Conservation (phyloP, 2,113 vertebrate genomes). For the Butastur rufipennis region DNA sequence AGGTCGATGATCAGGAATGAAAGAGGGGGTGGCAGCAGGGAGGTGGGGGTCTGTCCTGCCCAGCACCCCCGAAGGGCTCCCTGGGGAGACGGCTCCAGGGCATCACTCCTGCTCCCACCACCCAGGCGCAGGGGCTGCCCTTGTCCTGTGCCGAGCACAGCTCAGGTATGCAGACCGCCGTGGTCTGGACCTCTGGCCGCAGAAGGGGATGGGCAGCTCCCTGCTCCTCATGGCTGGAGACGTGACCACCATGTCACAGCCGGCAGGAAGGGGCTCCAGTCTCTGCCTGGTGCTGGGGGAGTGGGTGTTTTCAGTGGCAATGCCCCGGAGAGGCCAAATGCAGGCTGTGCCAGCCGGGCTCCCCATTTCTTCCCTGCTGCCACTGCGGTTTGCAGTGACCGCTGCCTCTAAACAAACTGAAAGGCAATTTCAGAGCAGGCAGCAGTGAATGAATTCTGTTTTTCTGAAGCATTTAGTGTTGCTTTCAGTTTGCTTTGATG, state of each 20-base stretch:
- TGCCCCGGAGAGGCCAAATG: fast-evolving
- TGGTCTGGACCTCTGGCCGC: fast-evolving
- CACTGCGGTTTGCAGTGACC: fast-evolving
- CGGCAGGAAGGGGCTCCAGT: fast-evolving
- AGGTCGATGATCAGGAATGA: not conserved
- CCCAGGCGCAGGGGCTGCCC: not conserved
- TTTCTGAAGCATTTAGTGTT: conserved; percentile 54
- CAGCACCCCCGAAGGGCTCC: not conserved
- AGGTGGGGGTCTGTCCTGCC: no score
- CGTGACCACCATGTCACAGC: fast-evolving
- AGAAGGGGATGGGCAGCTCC: not conserved
- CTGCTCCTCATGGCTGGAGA: not conserved
- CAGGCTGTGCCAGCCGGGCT: not conserved
- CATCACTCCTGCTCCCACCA: not conserved
- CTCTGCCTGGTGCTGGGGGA: not conserved
- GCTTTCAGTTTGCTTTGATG: conserved; percentile 61
- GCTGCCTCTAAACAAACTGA: not conserved
- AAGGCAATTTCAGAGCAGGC: conserved; percentile 6
- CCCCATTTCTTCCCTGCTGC: not conserved
- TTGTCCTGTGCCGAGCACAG: not conserved
- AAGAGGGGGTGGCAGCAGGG: not conserved
- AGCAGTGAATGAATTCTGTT: conserved; percentile 27
- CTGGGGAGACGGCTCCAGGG: not conserved
- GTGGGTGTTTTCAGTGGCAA: not conserved
- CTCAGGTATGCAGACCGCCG: fast-evolving